Conservation (phyloP, 2,888 invertebrate genomes). For the Antheraea yamamai region DNA sequence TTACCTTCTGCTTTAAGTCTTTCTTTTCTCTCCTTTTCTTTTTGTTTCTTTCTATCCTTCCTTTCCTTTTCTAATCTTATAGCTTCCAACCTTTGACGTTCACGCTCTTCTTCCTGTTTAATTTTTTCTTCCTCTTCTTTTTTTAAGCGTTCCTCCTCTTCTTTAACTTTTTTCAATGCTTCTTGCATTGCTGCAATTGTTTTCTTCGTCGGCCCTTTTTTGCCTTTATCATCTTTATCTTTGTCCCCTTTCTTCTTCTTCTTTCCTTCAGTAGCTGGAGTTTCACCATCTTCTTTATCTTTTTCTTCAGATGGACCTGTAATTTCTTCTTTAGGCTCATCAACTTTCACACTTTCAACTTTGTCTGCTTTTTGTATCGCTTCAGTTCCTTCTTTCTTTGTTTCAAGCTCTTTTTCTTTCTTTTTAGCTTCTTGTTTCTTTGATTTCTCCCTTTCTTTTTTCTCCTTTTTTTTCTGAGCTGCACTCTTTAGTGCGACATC, state of each 20-base stretch:
- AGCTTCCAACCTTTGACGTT: conserved; percentile 87
- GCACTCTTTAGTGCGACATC: conserved; percentile 88
- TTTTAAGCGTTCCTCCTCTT: conserved; percentile 90
- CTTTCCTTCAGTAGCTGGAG: conserved; percentile 62
- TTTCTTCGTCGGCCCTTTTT: conserved; percentile 90
- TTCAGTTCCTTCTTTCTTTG: conserved; percentile 57
- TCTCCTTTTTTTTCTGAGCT: conserved; percentile 94
- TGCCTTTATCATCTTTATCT: conserved; percentile 81
- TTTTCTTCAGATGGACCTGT: conserved; percentile 65
- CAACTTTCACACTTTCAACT: conserved; percentile 47
- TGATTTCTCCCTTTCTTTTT: conserved; percentile 90
- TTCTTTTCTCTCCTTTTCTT: conserved; percentile 96
- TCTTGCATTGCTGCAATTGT: conserved; percentile 96
- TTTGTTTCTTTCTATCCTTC: conserved; percentile 93
- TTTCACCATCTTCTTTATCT: conserved; percentile 61
- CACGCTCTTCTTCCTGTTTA: conserved; percentile 87
- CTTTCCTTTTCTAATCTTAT: conserved; percentile 91
- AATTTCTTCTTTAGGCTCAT: conserved; percentile 65
- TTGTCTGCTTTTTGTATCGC: conserved; percentile 44
- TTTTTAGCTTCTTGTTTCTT: conserved; percentile 88
- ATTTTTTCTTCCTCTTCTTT: conserved; percentile 92
- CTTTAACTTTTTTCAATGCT: conserved; percentile 92
- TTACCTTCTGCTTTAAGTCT: conserved; percentile 98
- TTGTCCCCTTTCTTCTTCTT: conserved; percentile 77
- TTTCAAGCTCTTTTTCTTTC: conserved; percentile 71